These are phyloP conservation scores for Apostichopus leukothele DNA, from an alignment of 53 echinoderm and acorn worm species.

Conservation along the genomic window DNA sequence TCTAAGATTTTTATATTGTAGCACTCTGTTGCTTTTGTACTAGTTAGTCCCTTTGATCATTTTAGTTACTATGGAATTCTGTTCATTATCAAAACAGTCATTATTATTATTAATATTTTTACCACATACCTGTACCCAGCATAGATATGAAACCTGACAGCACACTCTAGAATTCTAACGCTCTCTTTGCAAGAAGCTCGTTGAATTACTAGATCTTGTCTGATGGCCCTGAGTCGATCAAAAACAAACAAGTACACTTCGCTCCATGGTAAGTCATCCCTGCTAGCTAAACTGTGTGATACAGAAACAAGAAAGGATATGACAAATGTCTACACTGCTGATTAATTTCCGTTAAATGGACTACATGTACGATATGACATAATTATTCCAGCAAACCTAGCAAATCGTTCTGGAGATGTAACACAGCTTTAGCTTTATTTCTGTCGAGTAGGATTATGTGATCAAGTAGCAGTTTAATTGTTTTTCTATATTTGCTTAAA, in stretches of 20 bases:
- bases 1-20: too few relatives aligned
- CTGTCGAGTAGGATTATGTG: too few relatives aligned
- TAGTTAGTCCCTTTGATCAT: conserved; percentile 21
- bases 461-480: too few relatives aligned
- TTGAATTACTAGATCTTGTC: conserved; percentile 92
- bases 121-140: conserved; percentile 71
- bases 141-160: conserved; percentile 77
- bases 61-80: neutral
- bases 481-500: too few relatives aligned
- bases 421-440: too few relatives aligned
- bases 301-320: too few relatives aligned
- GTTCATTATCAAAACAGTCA: neutral
- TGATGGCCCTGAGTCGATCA: conserved; percentile 78
- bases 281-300: conserved; percentile 58
- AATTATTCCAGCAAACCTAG: too few relatives aligned
- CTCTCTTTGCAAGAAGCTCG: conserved; percentile 53
- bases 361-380: too few relatives aligned
- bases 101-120: neutral
- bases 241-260: conserved; percentile 82
- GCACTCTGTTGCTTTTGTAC: too few relatives aligned
- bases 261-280: conserved; percentile 61
- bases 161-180: conserved; percentile 67
- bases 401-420: too few relatives aligned
- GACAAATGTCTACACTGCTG: too few relatives aligned
- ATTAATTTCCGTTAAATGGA: too few relatives aligned